Evolutionary conservation across 1,140 invertebrate species (phyloP), one percentile per base, ranked within the genome.

Genomic region (Nasonia giraulti): DNA sequence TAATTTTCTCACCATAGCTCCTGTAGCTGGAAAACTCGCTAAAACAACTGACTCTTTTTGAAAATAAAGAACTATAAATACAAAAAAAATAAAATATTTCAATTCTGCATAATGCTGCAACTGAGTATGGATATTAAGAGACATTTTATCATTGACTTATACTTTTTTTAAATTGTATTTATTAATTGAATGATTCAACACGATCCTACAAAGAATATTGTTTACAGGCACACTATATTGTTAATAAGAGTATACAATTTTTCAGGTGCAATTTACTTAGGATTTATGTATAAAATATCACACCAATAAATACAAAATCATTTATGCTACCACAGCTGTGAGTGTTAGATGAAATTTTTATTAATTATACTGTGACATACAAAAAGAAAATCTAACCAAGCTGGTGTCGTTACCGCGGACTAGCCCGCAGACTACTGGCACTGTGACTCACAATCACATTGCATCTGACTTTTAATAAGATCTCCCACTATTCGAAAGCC

Each of bases 391-490:
- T 27, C 10, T 7, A 27, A 69, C 23, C 23, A 14, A 71, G 23
- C 11, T 27, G 31, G 1, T 2, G n/a, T 66, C 33, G 31, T 71
- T 71, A 33, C 31, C 68, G 68, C 68, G 2, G 31, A 33, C 68
- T 55, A 33, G 71, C 44, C 80, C 87, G 87, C 86, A 87, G 88
- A 87, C 78, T 82, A 90, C 89, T 88, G 88, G 87, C 87, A 90
- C 89, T 90, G 89, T 91, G 90, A 90, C 88, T 90, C 88, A 88
- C 88, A 89, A 91, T 89, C 89, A 89, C 86, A 87, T 85, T 87
- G 87, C 82, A 73, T 89, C 85, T 88, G 87, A 89, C 88, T 91
- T 91, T 90, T 90, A 90, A 89, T 82, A 86, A 88, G 84, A 85
- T 84, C 90, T 87, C 90, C 90, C 90, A 90, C 90, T 89, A 89